phyloP scores from a whole-genome alignment of 2,888 invertebrate genomes.

The Dryobota labecula region DNA sequence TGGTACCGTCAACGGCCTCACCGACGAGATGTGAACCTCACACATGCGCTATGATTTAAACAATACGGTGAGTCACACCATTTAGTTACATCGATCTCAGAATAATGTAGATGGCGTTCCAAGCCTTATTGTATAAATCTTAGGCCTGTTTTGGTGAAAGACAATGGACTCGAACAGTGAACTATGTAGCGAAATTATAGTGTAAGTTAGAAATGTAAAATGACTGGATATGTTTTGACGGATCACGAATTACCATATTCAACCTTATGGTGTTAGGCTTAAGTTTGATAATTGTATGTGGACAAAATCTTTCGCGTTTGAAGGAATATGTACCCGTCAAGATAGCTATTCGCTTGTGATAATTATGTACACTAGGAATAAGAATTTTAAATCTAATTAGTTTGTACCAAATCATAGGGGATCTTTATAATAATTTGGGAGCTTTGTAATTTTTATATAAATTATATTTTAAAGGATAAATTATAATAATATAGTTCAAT shows the following conservation, averaged over 20 bases:
- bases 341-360: conserved; percentile 60
- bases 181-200: conserved; percentile 50
- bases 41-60: conserved; percentile 51
- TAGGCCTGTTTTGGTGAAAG: conserved; percentile 42
- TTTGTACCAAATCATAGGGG: conserved; percentile 32
- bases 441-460: conserved; percentile 53
- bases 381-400: conserved; percentile 33
- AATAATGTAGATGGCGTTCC: conserved; percentile 36
- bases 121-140: conserved; percentile 50
- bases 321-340: conserved; percentile 34
- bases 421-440: conserved; percentile 30
- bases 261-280: conserved; percentile 15
- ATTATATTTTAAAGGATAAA: conserved; percentile 32
- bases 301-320: conserved; percentile 36
- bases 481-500: background rate
- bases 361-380: conserved; percentile 52
- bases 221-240: conserved; percentile 45
- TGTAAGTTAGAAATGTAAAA: conserved; percentile 54
- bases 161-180: conserved; percentile 49
- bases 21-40: conserved; percentile 81
- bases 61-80: conserved; percentile 40
- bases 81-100: conserved; percentile 31
- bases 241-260: conserved; percentile 27
- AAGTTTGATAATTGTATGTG: conserved; percentile 32
- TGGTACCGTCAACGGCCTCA: conserved; percentile 83